Evolutionary conservation across 2,888 invertebrate genomes (phyloP).

Genomic region (Pharmacophagus antenor): DNA sequence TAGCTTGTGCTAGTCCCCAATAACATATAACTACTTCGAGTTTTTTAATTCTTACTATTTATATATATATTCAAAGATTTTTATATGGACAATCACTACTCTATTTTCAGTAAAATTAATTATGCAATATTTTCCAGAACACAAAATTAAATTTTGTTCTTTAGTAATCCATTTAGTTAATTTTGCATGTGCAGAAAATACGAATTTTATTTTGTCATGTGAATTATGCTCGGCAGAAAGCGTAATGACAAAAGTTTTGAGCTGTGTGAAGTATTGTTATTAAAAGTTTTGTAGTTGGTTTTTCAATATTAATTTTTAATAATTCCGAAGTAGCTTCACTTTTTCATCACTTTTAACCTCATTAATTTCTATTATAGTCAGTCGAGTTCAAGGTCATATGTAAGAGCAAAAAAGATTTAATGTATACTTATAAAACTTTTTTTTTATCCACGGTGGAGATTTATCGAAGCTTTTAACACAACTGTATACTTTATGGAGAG

Average conservation of each 20-base stretch:
- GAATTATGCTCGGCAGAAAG: not conserved
- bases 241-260: not conserved
- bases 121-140: no score
- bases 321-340: not conserved
- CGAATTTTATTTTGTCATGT: not conserved
- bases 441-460: conserved; percentile 17
- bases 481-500: conserved; percentile 23
- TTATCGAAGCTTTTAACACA: conserved; percentile 22
- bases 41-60: no score
- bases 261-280: not conserved
- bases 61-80: no score
- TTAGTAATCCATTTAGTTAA: not conserved
- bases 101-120: no score
- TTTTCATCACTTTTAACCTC: not conserved
- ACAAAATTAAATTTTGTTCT: no score
- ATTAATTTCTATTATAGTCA: not conserved
- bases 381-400: not conserved
- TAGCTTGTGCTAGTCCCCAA: no score
- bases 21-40: no score
- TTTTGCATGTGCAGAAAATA: not conserved
- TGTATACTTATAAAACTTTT: not conserved
- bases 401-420: conserved; percentile 3
- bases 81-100: no score
- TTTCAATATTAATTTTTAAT: not conserved
- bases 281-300: not conserved